Base-by-base conservation (phyloP, 2,113 vertebrate genomes). In the Ochotona princeps region DNA sequence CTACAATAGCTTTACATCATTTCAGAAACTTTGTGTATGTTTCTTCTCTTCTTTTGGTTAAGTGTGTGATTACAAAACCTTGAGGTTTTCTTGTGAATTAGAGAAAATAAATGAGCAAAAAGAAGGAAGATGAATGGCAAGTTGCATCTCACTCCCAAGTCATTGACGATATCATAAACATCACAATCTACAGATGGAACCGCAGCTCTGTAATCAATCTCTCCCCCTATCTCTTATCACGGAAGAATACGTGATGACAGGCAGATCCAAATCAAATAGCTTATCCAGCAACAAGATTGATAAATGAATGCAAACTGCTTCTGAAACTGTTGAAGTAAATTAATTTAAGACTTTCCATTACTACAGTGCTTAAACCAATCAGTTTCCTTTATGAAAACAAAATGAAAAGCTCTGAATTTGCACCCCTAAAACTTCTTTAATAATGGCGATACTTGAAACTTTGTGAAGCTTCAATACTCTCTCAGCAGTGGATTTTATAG, bases 121-220 rank as follows among this genome's bases (percentile, higher is more conserved):
- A 23, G 23, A 11, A 54, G 14, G 23, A 80, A 91, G 74, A 89
- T 72, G 26, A 44, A 82, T 75, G 65, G 4, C 32, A 73, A 84
- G 23, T 11, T 61, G 3, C 85, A 76, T 80, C 63, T 84, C 89
- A 76, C 73, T 81, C 14, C 72, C 18, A 26, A 35, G 30, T 7
- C 88, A n/a, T 79, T 75, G 76, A 85, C 82, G 47, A 88, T 69
- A 82, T 54, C 81, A 90, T 83, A 92, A 93, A 94, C 47, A 94
- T 88, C 65, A 80, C 30, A 17, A 38, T 69, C 67, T 86, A 49
- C 2, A 32, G 82, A 85, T 35, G 81, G 83, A 76, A 89, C 92
- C 89, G 47, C n/a, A 92, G 38, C 63, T 78, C 65, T 90, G 65
- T 26, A 79, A 83, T 94, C 87, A 60, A 26, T 89, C 83, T 95